phyloP scores from a whole-genome alignment of 2,888 invertebrate species.

The Hypsopygia costalis region DNA sequence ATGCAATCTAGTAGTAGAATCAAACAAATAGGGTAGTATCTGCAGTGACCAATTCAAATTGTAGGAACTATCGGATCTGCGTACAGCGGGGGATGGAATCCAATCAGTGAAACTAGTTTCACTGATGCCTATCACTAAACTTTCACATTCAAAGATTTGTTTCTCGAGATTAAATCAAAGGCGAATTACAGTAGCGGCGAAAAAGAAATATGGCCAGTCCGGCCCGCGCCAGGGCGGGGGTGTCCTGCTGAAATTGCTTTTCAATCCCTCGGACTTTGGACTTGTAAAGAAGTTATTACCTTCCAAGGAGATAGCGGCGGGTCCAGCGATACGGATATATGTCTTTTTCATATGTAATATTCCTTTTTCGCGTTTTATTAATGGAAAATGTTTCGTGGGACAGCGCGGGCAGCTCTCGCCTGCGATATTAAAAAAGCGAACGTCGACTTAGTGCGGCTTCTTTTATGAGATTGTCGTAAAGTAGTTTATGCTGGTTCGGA shows the following conservation, averaged over 20 bases:
- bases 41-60: slow-evolving; percentile 67
- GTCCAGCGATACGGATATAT: slow-evolving; percentile 80
- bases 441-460: slow-evolving; percentile 61
- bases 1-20: slow-evolving; percentile 72
- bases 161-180: slow-evolving; percentile 80
- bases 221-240: slow-evolving; percentile 72
- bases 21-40: slow-evolving; percentile 67
- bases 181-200: slow-evolving; percentile 79
- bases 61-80: slow-evolving; percentile 51
- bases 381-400: slow-evolving; percentile 80
- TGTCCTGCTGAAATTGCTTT: slow-evolving; percentile 82
- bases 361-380: slow-evolving; percentile 82
- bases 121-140: slow-evolving; percentile 77
- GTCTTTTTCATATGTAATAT: slow-evolving; percentile 81
- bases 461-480: slow-evolving; percentile 70
- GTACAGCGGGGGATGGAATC: slow-evolving; percentile 60
- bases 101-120: slow-evolving; percentile 76
- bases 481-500: slow-evolving; percentile 49
- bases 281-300: slow-evolving; percentile 83
- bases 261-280: slow-evolving; percentile 82
- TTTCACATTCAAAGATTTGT: slow-evolving; percentile 81
- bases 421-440: slow-evolving; percentile 72
- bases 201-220: slow-evolving; percentile 78
- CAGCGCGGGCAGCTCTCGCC: slow-evolving; percentile 69
- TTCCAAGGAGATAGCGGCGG: slow-evolving; percentile 79